These are phyloP conservation scores for Pegea sp. DNA, from an alignment of 23 tunicate species.

Conservation along the genomic window DNA sequence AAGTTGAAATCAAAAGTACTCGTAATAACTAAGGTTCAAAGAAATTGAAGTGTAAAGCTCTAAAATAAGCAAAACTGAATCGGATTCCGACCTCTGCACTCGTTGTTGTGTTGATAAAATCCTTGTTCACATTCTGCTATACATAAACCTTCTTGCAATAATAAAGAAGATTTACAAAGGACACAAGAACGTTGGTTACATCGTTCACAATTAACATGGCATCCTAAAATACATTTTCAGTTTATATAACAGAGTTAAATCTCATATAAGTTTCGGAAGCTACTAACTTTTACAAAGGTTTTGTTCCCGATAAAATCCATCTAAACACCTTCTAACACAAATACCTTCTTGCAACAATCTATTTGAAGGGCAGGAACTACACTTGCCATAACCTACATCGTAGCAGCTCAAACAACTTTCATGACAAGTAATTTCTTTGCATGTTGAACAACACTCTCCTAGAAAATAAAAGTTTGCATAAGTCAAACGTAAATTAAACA, in stretches of 20 bases:
- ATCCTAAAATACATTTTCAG: slow-evolving; percentile 9
- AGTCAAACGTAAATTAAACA: too few species aligned
- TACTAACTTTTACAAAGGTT: slow-evolving; percentile 14
- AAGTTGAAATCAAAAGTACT: too few species aligned
- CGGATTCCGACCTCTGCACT: slow-evolving; percentile 32
- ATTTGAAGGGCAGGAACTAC: slow-evolving; percentile 29
- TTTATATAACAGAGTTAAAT: not conserved
- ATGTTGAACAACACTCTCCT: slow-evolving; percentile 93
- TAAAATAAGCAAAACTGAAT: too few species aligned
- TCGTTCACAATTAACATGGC: slow-evolving; percentile 33
- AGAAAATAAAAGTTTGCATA: too few species aligned
- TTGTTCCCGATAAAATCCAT: slow-evolving; percentile 45
- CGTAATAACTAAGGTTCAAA: too few species aligned
- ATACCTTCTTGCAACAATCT: slow-evolving; percentile 60
- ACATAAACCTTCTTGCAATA: slow-evolving; percentile 52
- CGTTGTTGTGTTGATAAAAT: slow-evolving; percentile 4
- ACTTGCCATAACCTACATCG: slow-evolving; percentile 74
- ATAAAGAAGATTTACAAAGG: slow-evolving; percentile 27
- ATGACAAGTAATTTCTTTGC: slow-evolving; percentile 79
- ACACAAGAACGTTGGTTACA: too few species aligned
- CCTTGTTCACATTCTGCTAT: slow-evolving; percentile 31
- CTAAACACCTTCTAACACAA: slow-evolving; percentile 56
- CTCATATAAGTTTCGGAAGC: not conserved
- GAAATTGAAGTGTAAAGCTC: too few species aligned
- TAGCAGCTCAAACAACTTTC: slow-evolving; percentile 46